phyloP scores from a whole-genome alignment of 2,113 vertebrate species.

The Leptosomus discolor region DNA sequence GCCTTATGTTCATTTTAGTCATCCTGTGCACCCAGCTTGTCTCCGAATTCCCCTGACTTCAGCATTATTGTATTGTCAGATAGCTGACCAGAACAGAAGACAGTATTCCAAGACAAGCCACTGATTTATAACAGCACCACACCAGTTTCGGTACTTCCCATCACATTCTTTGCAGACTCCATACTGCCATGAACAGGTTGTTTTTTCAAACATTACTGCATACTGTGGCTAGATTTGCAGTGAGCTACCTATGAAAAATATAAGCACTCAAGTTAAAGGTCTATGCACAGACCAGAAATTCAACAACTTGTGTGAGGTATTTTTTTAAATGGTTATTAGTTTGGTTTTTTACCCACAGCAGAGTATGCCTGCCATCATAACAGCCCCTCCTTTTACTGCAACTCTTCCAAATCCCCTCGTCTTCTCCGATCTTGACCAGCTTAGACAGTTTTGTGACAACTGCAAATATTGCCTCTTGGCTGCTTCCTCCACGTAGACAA shows the following conservation, averaged over 20 bases:
- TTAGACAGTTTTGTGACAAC: background rate
- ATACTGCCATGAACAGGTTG: background rate
- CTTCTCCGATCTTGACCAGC: background rate
- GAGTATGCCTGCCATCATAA: background rate
- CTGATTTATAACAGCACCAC: background rate
- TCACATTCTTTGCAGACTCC: background rate
- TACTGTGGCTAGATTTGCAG: background rate
- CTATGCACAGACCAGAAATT: background rate
- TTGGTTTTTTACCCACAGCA: background rate
- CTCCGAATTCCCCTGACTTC: background rate
- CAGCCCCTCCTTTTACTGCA: background rate
- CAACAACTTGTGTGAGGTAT: background rate
- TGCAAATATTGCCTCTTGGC: background rate
- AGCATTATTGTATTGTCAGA: background rate
- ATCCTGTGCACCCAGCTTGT: background rate
- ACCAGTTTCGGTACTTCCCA: background rate
- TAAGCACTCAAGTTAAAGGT: background rate
- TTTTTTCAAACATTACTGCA: background rate
- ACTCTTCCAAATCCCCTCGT: background rate
- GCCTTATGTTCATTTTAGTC: background rate
- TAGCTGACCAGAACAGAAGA: background rate
- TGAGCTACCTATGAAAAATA: background rate
- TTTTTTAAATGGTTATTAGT: background rate
- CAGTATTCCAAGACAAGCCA: background rate
- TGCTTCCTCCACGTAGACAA: fast-evolving